These are phyloP conservation scores for Ashinkailepas kermadecensis DNA, from an alignment of 2,888 invertebrate genomes.

Conservation along the genomic window DNA sequence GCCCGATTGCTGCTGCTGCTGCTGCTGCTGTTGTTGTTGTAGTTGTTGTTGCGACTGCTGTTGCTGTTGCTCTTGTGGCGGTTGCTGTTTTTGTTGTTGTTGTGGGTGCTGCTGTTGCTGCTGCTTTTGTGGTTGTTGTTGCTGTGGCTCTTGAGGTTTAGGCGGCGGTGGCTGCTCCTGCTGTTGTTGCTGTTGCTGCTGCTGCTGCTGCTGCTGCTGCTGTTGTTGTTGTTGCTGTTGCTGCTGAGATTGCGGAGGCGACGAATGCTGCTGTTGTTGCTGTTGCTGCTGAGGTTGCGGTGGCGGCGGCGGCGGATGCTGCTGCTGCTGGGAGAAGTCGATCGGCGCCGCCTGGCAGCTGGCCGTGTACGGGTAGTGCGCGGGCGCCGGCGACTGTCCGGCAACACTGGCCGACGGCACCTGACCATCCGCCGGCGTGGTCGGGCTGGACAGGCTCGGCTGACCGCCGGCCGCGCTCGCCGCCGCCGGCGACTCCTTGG, in stretches of 20 bases:
- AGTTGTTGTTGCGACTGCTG: slow-evolving; percentile 26
- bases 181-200: too few species aligned
- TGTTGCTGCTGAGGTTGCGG: slow-evolving; percentile 26
- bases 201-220: slow-evolving; percentile 17
- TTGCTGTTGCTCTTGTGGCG: not conserved
- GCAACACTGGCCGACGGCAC: slow-evolving; percentile 26
- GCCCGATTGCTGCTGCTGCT: slow-evolving; percentile 22
- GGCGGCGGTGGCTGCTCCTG: too few species aligned
- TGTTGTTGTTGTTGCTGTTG: slow-evolving; percentile 14
- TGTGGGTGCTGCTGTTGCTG: too few species aligned
- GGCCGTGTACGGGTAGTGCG: not conserved
- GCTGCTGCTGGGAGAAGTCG: slow-evolving; percentile 18
- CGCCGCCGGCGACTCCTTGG: not conserved
- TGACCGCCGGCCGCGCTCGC: not conserved
- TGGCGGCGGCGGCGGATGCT: not conserved
- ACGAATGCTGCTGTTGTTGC: not conserved
- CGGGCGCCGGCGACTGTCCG: slow-evolving; percentile 24
- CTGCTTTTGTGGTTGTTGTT: too few species aligned
- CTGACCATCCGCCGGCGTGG: slow-evolving; percentile 26
- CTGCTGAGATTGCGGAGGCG: not conserved
- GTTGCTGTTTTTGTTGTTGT: too few species aligned
- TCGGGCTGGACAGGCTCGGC: not conserved
- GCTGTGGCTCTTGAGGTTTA: too few species aligned
- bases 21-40: not conserved
- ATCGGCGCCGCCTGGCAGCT: slow-evolving; percentile 21